A percentile compares a stretch with the other conserved stretches of the same genome.
phyloP scores from a whole-genome alignment of 2,888 invertebrate species.

The Autographa pulchrina region DNA sequence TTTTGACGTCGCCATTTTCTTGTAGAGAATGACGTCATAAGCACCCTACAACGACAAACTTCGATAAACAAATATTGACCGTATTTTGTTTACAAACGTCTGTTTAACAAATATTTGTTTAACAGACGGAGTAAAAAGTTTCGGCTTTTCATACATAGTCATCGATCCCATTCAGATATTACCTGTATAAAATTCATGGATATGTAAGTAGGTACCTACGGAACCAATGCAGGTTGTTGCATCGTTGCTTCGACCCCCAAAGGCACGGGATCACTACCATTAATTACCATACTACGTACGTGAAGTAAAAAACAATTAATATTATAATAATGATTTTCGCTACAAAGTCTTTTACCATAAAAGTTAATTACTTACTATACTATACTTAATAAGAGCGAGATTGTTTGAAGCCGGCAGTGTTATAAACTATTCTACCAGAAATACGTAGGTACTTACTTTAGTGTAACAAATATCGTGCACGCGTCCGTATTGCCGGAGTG shows the following conservation, averaged over 20 bases:
- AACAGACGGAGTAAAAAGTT: no score
- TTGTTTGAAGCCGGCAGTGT: neutral
- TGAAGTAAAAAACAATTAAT: neutral
- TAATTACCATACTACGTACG: neutral
- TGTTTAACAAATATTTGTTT: no score
- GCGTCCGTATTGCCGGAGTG: neutral
- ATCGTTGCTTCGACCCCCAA: neutral
- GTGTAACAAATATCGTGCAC: slow-evolving; percentile 23
- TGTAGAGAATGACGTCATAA: no score
- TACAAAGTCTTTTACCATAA: neutral
- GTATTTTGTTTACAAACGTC: no score
- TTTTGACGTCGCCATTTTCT: no score
- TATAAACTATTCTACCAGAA: neutral
- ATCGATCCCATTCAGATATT: no score
- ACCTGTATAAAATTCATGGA: no score
- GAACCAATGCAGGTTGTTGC: neutral
- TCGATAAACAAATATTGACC: no score
- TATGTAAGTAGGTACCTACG: neutral
- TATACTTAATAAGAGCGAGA: neutral
- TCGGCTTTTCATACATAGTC: no score
- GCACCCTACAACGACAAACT: no score
- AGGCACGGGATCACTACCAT: neutral
- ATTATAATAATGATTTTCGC: neutral
- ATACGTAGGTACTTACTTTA: neutral
- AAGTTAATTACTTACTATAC: neutral